phyloP scores from a whole-genome alignment of 2,888 invertebrate genomes.

The Liposcelis brunnea region DNA sequence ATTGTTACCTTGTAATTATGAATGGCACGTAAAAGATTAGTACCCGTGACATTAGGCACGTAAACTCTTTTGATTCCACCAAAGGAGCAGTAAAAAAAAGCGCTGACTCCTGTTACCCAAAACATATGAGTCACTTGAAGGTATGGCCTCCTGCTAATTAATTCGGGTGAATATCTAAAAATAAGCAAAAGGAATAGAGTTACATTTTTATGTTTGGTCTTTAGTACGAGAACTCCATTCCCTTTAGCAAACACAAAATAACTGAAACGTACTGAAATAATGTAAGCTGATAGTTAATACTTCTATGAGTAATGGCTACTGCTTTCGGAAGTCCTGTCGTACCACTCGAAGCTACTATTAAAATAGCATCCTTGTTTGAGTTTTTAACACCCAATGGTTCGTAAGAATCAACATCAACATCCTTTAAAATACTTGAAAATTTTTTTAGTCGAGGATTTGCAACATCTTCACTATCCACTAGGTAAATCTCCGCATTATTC shows the following conservation, averaged over 20 bases:
- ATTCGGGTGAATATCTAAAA: neutral
- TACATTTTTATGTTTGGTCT: too few relatives aligned
- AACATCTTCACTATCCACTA: neutral
- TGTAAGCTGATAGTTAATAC: neutral
- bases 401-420: neutral
- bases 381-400: neutral
- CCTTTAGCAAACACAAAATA: too few relatives aligned
- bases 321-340: neutral
- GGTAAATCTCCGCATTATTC: neutral
- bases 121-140: neutral
- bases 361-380: neutral
- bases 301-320: neutral
- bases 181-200: too few relatives aligned
- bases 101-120: neutral
- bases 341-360: neutral
- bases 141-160: neutral
- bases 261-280: neutral
- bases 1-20: constrained; percentile 1
- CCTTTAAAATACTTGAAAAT: neutral
- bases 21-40: neutral
- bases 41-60: neutral
- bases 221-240: too few relatives aligned
- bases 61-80: neutral
- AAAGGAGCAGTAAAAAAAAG: neutral
- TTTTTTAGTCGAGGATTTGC: neutral